phyloP scores from a whole-genome alignment of 2,113 vertebrate species.

The Vombatus ursinus region DNA sequence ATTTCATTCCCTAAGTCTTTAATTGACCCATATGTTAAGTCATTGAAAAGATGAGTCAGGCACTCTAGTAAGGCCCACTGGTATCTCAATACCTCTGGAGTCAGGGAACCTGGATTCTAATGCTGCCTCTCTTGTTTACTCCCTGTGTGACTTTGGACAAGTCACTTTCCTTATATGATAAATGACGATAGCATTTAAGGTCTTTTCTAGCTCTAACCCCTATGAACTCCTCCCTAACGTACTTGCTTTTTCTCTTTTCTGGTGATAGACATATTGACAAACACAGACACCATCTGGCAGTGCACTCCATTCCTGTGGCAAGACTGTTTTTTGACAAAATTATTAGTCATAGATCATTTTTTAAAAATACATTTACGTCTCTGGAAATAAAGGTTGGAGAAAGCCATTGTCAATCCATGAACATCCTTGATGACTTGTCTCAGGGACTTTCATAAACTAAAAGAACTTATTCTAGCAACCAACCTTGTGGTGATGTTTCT shows the following conservation, averaged over 20 bases:
- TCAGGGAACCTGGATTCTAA: neutral
- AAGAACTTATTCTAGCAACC: neutral
- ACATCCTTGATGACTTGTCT: neutral
- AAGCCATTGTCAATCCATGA: neutral
- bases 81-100: neutral
- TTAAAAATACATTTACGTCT: neutral
- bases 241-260: neutral
- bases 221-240: neutral
- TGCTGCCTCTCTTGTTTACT: neutral
- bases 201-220: neutral
- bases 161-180: neutral
- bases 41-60: neutral
- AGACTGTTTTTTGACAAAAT: neutral
- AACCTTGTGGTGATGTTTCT: neutral
- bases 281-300: neutral
- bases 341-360: neutral
- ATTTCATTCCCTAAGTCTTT: conserved; percentile 54
- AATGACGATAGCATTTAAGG: neutral
- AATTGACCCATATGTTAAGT: neutral
- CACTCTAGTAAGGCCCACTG: neutral
- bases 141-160: neutral
- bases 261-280: neutral
- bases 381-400: conserved; percentile 12
- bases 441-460: neutral
- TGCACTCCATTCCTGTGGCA: accelerated